These are phyloP conservation scores for Paramisgurnus dabryanus DNA, from an alignment of 2,113 vertebrate genomes.

Conservation along the genomic window DNA sequence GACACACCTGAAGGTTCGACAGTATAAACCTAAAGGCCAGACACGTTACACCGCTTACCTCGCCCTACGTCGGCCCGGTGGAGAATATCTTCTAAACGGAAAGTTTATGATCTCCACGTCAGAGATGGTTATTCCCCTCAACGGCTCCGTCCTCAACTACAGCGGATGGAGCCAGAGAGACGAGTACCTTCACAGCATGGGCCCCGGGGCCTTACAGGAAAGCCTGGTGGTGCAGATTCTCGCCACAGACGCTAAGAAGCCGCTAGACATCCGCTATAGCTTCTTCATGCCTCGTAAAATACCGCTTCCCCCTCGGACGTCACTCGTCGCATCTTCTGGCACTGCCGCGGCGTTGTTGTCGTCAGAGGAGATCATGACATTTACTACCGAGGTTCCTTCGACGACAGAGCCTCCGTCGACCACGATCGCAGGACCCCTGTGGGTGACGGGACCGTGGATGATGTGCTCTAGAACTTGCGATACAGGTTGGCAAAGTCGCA, in stretches of 20 bases:
- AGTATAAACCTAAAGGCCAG: conserved; percentile 93
- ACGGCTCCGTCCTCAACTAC: conserved; percentile 94
- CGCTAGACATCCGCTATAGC: conserved; percentile 91
- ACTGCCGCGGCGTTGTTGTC: conserved; percentile 32
- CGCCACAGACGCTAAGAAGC: conserved; percentile 87
- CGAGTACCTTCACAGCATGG: conserved; percentile 91
- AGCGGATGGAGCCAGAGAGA: conserved; percentile 95
- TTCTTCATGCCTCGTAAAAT: conserved; percentile 86
- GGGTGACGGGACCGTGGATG: conserved; percentile 91
- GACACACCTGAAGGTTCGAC: conserved; percentile 94
- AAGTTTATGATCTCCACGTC: conserved; percentile 99
- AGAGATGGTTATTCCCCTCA: conserved; percentile 90
- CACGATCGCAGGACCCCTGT: conserved; percentile 74
- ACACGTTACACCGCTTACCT: conserved; percentile 91
- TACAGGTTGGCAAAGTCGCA: conserved; percentile 96
- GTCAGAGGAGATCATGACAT: conserved; percentile 48
- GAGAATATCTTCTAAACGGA: conserved; percentile 93
- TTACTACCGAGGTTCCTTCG: conserved; percentile 59
- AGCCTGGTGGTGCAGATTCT: conserved; percentile 88
- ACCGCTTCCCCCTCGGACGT: conserved; percentile 55
- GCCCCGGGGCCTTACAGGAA: conserved; percentile 85
- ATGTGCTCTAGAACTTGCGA: conserved; percentile 94
- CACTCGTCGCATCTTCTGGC: conserved; percentile 40
- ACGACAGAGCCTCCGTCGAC: conserved; percentile 61
- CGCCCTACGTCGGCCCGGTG: conserved; percentile 83